A percentile compares a stretch with the other conserved stretches of the same genome.
phyloP scores from a whole-genome alignment of 1,140 invertebrate genomes.

The Hycleus cichorii region DNA sequence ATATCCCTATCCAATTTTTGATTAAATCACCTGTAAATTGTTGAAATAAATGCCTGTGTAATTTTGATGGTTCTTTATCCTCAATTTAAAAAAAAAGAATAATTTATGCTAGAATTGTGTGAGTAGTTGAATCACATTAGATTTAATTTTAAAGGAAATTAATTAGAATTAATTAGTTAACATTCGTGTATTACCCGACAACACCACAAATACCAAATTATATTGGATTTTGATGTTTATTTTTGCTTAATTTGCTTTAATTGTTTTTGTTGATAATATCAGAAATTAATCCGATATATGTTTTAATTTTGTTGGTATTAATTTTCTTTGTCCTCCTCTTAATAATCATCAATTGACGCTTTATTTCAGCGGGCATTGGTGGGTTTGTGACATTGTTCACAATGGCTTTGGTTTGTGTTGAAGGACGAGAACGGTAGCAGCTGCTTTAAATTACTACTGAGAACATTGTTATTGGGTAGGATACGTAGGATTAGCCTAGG shows the following conservation, averaged over 20 bases:
- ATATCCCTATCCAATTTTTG: slow-evolving; percentile 1
- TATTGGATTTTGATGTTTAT: slow-evolving; percentile 25
- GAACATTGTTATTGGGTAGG: slow-evolving; percentile 49
- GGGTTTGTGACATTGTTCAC: slow-evolving; percentile 39
- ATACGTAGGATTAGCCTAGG: slow-evolving; percentile 27
- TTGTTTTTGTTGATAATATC: slow-evolving; percentile 22
- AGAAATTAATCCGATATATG: no score
- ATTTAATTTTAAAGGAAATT: not conserved
- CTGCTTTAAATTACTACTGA: slow-evolving; percentile 47
- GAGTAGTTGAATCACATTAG: slow-evolving; percentile 4
- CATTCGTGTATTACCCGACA: slow-evolving; percentile 1
- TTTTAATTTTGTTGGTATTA: no score
- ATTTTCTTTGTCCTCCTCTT: no score
- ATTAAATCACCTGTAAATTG: no score
- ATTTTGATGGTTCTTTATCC: slow-evolving; percentile 14
- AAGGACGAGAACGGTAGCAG: slow-evolving; percentile 50
- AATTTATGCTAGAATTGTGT: slow-evolving; percentile 19
- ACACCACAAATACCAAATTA: slow-evolving; percentile 21
- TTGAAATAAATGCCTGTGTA: slow-evolving; percentile 16
- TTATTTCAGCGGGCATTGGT: slow-evolving; percentile 35
- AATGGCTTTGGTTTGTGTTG: slow-evolving; percentile 37
- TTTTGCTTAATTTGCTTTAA: slow-evolving; percentile 29
- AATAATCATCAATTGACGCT: slow-evolving; percentile 12
- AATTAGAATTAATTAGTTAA: not conserved
- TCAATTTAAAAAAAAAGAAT: slow-evolving; percentile 8